phyloP scores from a whole-genome alignment of 1,140 invertebrate species.

The Lasaia peninsularis region DNA sequence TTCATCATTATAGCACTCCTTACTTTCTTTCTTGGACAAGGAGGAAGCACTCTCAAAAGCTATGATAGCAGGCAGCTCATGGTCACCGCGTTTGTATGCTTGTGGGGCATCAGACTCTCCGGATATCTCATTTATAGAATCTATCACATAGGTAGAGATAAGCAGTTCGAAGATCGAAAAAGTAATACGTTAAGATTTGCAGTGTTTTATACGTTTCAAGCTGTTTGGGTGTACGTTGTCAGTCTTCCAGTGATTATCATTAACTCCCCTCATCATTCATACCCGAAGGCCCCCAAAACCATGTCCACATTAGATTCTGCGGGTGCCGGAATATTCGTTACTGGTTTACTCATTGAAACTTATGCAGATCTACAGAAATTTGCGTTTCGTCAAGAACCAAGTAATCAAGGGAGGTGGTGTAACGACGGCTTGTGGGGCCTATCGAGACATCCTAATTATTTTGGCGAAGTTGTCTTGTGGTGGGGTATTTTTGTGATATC shows the following conservation, averaged over 20 bases:
- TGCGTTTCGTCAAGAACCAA: slow-evolving; percentile 90
- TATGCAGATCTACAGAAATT: slow-evolving; percentile 95
- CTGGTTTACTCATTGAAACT: slow-evolving; percentile 91
- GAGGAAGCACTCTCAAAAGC: slow-evolving; percentile 81
- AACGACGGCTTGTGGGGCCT: slow-evolving; percentile 93
- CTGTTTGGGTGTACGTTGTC: slow-evolving; percentile 94
- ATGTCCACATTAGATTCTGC: slow-evolving; percentile 91
- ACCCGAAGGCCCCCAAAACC: slow-evolving; percentile 86
- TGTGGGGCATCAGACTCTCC: slow-evolving; percentile 91
- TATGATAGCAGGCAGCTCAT: slow-evolving; percentile 92
- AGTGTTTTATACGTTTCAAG: slow-evolving; percentile 96
- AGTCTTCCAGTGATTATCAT: slow-evolving; percentile 94
- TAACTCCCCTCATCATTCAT: slow-evolving; percentile 90
- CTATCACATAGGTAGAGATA: slow-evolving; percentile 92
- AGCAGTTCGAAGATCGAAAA: slow-evolving; percentile 92
- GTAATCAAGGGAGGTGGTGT: slow-evolving; percentile 93
- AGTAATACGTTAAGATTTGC: slow-evolving; percentile 92
- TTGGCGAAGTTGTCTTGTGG: slow-evolving; percentile 96
- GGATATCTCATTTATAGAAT: slow-evolving; percentile 92
- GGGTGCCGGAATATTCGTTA: slow-evolving; percentile 89
- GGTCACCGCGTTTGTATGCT: slow-evolving; percentile 90
- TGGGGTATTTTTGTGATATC: slow-evolving; percentile 95
- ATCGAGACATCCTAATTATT: slow-evolving; percentile 96
- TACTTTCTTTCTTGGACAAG: slow-evolving; percentile 91
- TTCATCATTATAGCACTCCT: slow-evolving; percentile 92